Evolutionary conservation across 2,888 invertebrate genomes (phyloP).

Genomic region (Cephus rjabovi): DNA sequence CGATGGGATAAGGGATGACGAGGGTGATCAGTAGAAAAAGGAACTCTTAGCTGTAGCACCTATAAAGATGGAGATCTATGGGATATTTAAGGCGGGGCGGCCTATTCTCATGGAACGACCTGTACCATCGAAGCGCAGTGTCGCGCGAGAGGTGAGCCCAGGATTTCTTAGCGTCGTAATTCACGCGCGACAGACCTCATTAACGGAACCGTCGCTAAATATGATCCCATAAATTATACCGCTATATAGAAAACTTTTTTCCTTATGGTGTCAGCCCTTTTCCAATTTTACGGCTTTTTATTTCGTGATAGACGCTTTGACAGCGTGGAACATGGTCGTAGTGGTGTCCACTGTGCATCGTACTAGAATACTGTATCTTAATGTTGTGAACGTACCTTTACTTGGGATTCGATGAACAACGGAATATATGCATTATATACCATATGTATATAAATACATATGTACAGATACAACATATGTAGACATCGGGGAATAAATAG

Average conservation of each 20-base stretch:
- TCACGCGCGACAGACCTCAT: background rate
- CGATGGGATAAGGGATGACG: background rate
- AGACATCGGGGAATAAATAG: background rate
- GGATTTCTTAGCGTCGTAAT: background rate
- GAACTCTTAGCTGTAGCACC: background rate
- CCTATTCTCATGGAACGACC: background rate
- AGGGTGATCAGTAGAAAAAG: background rate
- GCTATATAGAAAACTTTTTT: conserved; percentile 31
- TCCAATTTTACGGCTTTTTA: conserved; percentile 14
- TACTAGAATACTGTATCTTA: background rate
- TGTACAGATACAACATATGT: background rate
- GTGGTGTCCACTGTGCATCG: background rate
- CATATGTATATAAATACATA: background rate
- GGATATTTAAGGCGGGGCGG: background rate
- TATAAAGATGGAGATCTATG: background rate
- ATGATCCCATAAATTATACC: conserved; percentile 21
- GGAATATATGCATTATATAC: background rate
- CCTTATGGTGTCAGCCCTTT: conserved; percentile 21
- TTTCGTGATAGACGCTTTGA: background rate
- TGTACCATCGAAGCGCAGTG: background rate
- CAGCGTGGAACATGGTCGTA: background rate
- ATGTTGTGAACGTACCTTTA: background rate
- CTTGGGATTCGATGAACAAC: background rate
- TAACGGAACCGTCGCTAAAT: conserved; percentile 14
- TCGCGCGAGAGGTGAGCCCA: background rate